Percentiles rank a stretch among this genome's conserved stretches.
These are phyloP conservation scores for Esox niger DNA, from an alignment of 2,113 vertebrate species.

Conservation along the genomic window DNA sequence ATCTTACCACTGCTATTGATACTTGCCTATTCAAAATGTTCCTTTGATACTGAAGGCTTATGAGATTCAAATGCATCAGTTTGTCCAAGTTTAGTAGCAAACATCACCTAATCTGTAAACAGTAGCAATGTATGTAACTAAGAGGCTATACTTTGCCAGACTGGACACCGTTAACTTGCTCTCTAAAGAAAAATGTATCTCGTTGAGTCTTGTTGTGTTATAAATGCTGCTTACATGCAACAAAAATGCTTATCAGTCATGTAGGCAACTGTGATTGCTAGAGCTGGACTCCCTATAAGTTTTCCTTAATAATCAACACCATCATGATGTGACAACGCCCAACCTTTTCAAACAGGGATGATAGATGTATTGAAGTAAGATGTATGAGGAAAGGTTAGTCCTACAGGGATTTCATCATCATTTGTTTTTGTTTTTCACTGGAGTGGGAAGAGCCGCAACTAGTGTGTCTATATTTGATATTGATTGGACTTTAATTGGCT, in stretches of 20 bases:
- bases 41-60: conserved; percentile 56
- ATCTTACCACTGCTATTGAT: conserved; percentile 62
- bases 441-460: conserved; percentile 10
- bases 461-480: not conserved
- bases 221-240: no score
- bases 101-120: conserved; percentile 2
- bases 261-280: no score
- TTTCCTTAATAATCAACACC: no score
- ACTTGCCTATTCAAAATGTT: conserved; percentile 55
- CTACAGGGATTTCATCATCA: not conserved
- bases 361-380: not conserved
- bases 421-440: not conserved
- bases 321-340: not conserved
- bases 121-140: no score
- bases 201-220: no score
- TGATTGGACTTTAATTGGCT: conserved; percentile 40
- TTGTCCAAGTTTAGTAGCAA: conserved; percentile 46
- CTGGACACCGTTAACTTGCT: not conserved
- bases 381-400: not conserved
- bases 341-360: not conserved
- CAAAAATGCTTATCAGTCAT: no score
- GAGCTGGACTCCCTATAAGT: no score
- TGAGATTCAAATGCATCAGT: conserved; percentile 57
- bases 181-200: no score
- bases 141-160: not conserved